Base-by-base conservation (phyloP, 2,113 vertebrate genomes). In the Hylia prasina region DNA sequence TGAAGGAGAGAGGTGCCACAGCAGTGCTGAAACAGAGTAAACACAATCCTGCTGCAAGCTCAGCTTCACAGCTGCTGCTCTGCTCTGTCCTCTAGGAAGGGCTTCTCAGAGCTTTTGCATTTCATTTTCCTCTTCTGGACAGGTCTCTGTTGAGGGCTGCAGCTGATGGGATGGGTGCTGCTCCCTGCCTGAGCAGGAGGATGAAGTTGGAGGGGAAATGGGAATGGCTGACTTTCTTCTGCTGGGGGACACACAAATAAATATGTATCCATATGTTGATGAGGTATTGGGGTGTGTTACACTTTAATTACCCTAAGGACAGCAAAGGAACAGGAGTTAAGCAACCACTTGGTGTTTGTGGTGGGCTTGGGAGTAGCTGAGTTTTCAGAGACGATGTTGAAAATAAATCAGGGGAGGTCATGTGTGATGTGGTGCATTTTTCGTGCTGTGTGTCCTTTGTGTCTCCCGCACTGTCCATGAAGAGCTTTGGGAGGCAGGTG, bases 21-120 rank as follows among this genome's bases (percentile, higher is more conserved):
- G 3, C 39, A 19, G 39, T 19, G 33, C 48, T 37, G 56, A 22
- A 47, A 20, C 1, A 3, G 37, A 64, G 13, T 54, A 25, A 80
- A 71, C 11, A 3, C 20, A 4, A 11, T 50, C 42, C 3, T 87
- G 31, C 57, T 57, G 16, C 11, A 16, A 30, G 48, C 80, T 65
- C 75, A 90, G 79, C 65, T 19, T 63, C 54, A 28, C 61, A 91
- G 91, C 94, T 94, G 80, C 93, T 95, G 81, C 58, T 6, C 77
- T 69, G 10, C 3, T 70, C 68, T 58, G 11, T 71, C 58, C 80
- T 68, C 5, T 37, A 9, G 22, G 84, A 90, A 69, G 57, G 56
- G 15, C 37, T 66, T 45, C 64, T 69, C 61, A 18, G 48, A 87
- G 35, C 75, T 48, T 44, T 83, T 45, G 28, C 25, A 2, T 39